phyloP scores from a whole-genome alignment of 2,888 invertebrate species.

The Blastobasis adustella region DNA sequence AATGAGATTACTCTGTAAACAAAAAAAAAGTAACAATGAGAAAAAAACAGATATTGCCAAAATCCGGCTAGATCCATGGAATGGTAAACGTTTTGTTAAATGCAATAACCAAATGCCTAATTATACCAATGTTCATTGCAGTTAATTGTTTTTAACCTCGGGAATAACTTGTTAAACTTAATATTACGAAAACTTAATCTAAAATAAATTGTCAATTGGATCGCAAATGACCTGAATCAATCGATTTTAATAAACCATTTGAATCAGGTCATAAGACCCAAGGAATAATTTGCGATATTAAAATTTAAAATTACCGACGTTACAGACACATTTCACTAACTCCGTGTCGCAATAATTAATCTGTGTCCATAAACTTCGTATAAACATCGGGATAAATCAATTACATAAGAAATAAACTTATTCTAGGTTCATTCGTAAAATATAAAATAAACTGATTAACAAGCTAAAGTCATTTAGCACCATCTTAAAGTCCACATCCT shows the following conservation, averaged over 20 bases:
- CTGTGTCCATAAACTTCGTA: no score
- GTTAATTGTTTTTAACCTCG: not conserved
- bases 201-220: not conserved
- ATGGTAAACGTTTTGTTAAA: constrained; percentile 37
- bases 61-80: constrained; percentile 44
- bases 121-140: constrained; percentile 1
- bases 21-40: constrained; percentile 17
- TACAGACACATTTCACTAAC: no score
- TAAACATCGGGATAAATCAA: no score
- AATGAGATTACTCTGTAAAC: constrained; percentile 52
- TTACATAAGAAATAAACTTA: constrained; percentile 1
- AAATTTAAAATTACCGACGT: no score
- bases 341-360: no score
- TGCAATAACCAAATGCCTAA: constrained; percentile 23
- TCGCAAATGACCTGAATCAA: no score
- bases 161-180: not conserved
- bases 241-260: no score
- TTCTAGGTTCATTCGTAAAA: not conserved
- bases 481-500: constrained; percentile 7
- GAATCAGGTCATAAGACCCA: no score
- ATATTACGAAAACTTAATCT: not conserved
- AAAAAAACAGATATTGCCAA: constrained; percentile 42
- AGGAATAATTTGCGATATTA: no score
- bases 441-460: constrained; percentile 1
- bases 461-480: constrained; percentile 9